Evolutionary conservation across 2,888 invertebrate species (phyloP).

Genomic region (Spilosoma lubricipeda): DNA sequence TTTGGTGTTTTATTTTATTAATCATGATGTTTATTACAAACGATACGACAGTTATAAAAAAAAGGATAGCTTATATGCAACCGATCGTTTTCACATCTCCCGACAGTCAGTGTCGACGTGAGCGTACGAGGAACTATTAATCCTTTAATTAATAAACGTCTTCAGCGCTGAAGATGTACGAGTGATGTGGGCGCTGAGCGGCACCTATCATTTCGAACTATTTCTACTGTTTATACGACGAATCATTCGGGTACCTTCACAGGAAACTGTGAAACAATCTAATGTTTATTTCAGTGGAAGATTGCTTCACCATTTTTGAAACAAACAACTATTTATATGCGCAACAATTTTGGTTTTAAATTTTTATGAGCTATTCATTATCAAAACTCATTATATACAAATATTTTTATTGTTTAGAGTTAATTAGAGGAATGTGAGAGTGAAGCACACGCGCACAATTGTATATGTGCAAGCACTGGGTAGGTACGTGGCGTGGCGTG

Average conservation of each 20-base stretch:
- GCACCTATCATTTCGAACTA: neutral
- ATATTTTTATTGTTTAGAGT: constrained; percentile 44
- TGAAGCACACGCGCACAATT: constrained; percentile 27
- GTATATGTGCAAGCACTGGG: neutral
- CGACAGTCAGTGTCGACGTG: neutral
- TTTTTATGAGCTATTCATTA: constrained; percentile 49
- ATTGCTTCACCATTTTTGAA: constrained; percentile 19
- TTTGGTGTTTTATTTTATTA: neutral
- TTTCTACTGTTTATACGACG: neutral
- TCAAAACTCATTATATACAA: constrained; percentile 50
- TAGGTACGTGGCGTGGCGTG: neutral
- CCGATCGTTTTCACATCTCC: neutral
- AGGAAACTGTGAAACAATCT: neutral
- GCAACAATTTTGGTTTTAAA: constrained; percentile 29
- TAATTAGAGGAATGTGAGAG: constrained; percentile 41
- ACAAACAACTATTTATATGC: constrained; percentile 36
- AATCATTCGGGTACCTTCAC: neutral
- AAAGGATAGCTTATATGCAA: neutral
- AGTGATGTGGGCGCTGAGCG: neutral
- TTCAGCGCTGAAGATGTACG: neutral
- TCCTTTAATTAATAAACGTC: constrained; percentile 10
- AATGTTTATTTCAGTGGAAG: neutral
- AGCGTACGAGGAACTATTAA: neutral
- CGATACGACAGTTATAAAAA: neutral
- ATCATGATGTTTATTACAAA: neutral